Evolutionary conservation across 2,888 invertebrate genomes (phyloP), one percentile per base, ranked within the genome.

Genomic region (Tyria jacobaeae): DNA sequence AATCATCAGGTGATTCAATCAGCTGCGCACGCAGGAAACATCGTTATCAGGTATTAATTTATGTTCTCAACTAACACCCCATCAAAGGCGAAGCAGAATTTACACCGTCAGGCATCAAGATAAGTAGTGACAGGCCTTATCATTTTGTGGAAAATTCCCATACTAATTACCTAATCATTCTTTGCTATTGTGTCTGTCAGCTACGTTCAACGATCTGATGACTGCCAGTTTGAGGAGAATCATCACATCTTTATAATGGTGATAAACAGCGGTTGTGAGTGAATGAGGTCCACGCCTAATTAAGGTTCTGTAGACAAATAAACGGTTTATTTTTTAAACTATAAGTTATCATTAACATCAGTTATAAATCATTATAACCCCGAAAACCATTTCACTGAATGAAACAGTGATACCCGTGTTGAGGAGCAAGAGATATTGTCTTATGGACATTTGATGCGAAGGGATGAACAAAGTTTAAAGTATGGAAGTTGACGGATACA

Each of bases 61-160:
- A 60, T 60, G 48, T 47, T 53, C 50, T 52, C 52, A 47, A 44
- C 52, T 62, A 62, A 61, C 50, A 37, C 59, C 17, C 34, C 39
- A 50, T 62, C 56, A 62, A 59, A 66, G 59, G 25, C 53, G 47
- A 64, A 62, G 71, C 70, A 70, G 76, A 68, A 66, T 57, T 56
- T 66, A 63, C 57, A 61, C 57, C 63, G 68, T 66, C 78, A 75
- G 60, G 61, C 60, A 53, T 54, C 65, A 62, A 68, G 63, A 73
- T 71, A 76, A 71, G 58, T 65, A 71, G 34, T 68, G 76, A 68
- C 73, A 73, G 27, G 39, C 49, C 48, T 73, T 76, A 76, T 76
- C 76, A 35, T 55, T 66, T 71, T 64, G 68, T 83, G 89, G 89
- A 89, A 89, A 84, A 80, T 88, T 87, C 80, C 83, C 66, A 73